Conservation (phyloP, 2,888 invertebrate species). For the Isoperla grammatica region DNA sequence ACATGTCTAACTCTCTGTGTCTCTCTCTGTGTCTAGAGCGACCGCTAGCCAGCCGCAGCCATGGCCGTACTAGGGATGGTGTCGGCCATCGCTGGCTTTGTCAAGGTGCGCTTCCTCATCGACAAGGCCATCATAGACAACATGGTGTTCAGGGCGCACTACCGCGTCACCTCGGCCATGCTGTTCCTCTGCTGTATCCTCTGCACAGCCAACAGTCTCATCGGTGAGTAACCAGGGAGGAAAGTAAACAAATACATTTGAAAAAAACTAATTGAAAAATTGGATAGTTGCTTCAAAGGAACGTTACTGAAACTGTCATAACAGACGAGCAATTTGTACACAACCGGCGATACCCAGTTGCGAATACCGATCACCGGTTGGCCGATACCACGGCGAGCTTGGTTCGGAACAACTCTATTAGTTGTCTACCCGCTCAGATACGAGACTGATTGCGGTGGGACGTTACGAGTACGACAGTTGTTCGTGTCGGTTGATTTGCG, state of each 20-base stretch:
- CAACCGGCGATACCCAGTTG: no score
- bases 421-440: no score
- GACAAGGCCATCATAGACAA: conserved; percentile 88
- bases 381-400: no score
- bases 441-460: no score
- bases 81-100: conserved; percentile 83
- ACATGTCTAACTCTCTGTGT: no score
- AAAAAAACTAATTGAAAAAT: background rate
- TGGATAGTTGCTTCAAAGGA: background rate
- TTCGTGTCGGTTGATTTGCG: no score
- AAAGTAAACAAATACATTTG: background rate
- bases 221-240: conserved; percentile 73
- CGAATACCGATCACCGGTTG: no score
- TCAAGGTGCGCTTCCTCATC: conserved; percentile 81
- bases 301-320: no score
- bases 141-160: conserved; percentile 84
- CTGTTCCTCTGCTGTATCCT: conserved; percentile 82
- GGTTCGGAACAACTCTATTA: no score
- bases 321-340: no score
- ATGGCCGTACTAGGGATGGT: conserved; percentile 82
- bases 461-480: no score
- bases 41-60: conserved; percentile 9
- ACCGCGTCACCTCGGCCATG: conserved; percentile 80
- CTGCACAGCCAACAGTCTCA: conserved; percentile 83
- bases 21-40: no score